Base-by-base conservation (phyloP, 2,888 invertebrate species). In the Junonia oenone region DNA sequence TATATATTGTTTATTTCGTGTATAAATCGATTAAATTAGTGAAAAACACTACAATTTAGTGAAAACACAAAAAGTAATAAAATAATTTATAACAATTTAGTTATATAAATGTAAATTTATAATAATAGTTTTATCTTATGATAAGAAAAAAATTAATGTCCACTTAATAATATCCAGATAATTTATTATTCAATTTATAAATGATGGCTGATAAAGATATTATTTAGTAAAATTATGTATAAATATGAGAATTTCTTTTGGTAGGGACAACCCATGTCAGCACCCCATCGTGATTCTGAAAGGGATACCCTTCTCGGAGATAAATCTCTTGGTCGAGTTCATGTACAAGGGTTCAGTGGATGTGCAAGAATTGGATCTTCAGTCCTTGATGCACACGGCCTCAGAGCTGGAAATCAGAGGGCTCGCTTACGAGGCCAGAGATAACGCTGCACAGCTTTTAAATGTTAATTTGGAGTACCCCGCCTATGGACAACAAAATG, bases 321-420 rank as follows among this genome's bases (percentile, higher is more conserved):
- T 94, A 87, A 92, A 93, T 72, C 90, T 93, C 58, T 85, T 94
- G 35, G 84, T 94, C 60, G 93, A 94, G 72, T 93, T 94, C 63
- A 94, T 94, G 92, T 94, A 94, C 77, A 92, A 93, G 63, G 94
- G 94, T 0, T 93, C 92, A 1, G 93, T 94, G 57, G 93, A 94
- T 67, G 92, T 94, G 5, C 91, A 93, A 48, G 92, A 93, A 59
- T 85, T 93, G 63, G 92, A 92, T 67, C 76, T 94, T 29, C 92
- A 93, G 61, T 92, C 92, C 0, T 72, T 94, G 51, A 92, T 93
- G 81, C 92, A 93, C 67, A 92, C 94, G 29, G 93, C 94, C 0
- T 92, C 93, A 2, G 94, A 94, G 67, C 76, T 94, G 51, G 93
- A 94, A 76, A 92, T 94, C 54, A 87, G 93, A 64, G 94, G 94